These are phyloP conservation scores for Cacatua alba DNA, from an alignment of 2,113 vertebrate genomes.

Conservation along the genomic window DNA sequence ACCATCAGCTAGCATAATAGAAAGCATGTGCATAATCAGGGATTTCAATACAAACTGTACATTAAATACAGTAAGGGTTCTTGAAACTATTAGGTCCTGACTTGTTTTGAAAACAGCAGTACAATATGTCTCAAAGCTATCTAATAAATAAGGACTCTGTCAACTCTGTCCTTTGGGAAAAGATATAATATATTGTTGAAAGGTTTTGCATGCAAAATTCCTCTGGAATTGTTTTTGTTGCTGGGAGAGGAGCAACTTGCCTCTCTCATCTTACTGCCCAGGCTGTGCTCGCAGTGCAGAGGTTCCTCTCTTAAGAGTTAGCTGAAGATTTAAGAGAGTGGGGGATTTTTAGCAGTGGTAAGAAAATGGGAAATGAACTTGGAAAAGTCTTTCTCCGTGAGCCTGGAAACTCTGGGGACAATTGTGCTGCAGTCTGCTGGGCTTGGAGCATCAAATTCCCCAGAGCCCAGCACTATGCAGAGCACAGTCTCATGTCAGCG, in stretches of 20 bases:
- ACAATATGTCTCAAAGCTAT: neutral
- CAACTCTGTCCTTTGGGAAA: neutral
- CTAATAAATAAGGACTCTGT: neutral
- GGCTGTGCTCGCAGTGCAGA: neutral
- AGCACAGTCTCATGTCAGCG: accelerated
- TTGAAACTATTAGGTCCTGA: neutral
- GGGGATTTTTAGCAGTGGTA: neutral
- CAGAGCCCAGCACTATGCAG: neutral
- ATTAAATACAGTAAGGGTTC: constrained; percentile 62
- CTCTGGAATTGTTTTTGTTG: neutral
- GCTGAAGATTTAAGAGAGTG: constrained; percentile 8
- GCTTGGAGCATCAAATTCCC: neutral
- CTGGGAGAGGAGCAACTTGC: neutral
- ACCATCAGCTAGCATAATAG: constrained; percentile 68
- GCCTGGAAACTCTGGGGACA: neutral
- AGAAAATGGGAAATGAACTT: constrained; percentile 59
- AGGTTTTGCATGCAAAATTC: neutral
- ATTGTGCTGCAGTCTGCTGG: accelerated
- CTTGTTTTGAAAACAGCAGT: constrained; percentile 39
- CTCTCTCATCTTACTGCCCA: neutral
- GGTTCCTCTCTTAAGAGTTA: constrained; percentile 30
- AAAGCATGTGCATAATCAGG: constrained; percentile 65
- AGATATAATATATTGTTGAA: neutral
- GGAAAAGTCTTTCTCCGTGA: constrained; percentile 31
- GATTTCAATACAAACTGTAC: constrained; percentile 58